Conservation (phyloP, 2,888 invertebrate genomes). For the Lampropteryx suffumata region DNA sequence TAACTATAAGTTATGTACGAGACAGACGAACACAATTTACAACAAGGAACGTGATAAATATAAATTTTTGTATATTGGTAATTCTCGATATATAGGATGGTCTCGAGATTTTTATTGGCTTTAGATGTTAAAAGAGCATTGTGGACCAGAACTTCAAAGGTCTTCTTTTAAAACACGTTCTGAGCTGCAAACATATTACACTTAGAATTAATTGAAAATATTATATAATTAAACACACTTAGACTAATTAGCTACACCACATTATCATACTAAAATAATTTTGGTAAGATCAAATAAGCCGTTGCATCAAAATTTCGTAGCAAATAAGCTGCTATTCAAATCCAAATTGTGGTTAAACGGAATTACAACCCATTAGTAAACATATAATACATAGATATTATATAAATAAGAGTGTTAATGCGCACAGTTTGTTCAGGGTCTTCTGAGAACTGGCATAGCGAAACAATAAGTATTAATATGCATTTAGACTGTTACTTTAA, state of each 20-base stretch:
- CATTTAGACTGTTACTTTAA: not conserved
- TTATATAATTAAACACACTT: not conserved
- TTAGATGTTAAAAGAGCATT: too few species aligned
- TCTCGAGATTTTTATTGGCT: too few species aligned
- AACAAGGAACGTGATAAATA: constrained; percentile 2
- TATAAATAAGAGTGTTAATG: constrained; percentile 1
- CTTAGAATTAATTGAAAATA: not conserved
- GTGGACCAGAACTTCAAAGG: too few species aligned
- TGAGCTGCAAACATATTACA: constrained; percentile 4
- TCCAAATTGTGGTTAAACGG: not conserved
- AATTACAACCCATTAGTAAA: not conserved
- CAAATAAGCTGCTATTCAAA: not conserved
- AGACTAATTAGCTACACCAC: not conserved
- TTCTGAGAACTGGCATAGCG: constrained; percentile 8
- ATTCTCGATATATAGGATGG: not conserved
- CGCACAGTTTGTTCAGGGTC: not conserved
- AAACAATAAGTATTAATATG: not conserved
- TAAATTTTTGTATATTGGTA: not conserved
- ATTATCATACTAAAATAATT: not conserved
- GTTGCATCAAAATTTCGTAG: not conserved
- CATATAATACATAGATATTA: not conserved
- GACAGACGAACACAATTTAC: constrained; percentile 3
- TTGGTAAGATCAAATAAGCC: too few species aligned
- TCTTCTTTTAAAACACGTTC: too few species aligned
- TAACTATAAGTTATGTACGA: not conserved